phyloP scores from a whole-genome alignment of 92 coral and sea anemone species.

The Actinernus sp. region DNA sequence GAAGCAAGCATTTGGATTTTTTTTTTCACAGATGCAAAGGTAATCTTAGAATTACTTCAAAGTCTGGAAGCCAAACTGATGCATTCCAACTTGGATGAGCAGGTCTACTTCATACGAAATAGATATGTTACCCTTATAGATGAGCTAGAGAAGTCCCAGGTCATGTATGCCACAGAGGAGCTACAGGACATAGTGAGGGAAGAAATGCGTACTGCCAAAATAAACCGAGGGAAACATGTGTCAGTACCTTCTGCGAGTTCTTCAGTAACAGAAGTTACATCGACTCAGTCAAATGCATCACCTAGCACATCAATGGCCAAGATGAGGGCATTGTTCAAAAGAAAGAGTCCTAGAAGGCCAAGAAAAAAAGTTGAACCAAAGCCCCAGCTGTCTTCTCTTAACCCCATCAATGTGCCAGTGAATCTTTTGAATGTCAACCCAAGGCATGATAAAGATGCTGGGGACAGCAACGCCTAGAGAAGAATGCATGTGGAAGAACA shows the following conservation, averaged over 20 bases:
- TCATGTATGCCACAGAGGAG: constrained; percentile 15
- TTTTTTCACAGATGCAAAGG: constrained; percentile 71
- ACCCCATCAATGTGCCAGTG: constrained; percentile 90
- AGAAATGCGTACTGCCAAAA: too few species aligned
- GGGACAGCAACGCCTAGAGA: too few species aligned
- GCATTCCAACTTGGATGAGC: constrained; percentile 43
- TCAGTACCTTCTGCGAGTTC: too few species aligned
- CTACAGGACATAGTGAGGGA: constrained; percentile 11
- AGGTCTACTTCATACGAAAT: constrained; percentile 56
- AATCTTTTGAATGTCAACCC: constrained; percentile 64
- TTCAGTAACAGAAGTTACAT: too few species aligned
- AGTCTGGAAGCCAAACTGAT: constrained; percentile 57
- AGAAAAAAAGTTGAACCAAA: constrained; percentile 7
- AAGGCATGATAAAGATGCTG: too few species aligned
- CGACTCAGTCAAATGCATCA: too few species aligned
- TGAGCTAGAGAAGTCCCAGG: constrained; percentile 33
- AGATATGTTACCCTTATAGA: constrained; percentile 34
- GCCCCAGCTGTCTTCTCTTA: constrained; percentile 76
- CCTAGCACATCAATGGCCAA: too few species aligned
- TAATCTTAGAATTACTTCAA: constrained; percentile 56
- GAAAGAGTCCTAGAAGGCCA: constrained; percentile 2
- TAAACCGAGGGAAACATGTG: too few species aligned
- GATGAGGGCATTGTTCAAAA: too few species aligned
- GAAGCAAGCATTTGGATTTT: neutral
- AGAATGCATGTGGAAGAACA: too few species aligned